phyloP scores from a whole-genome alignment of 2,888 invertebrate species.

The Leucozona laternaria region DNA sequence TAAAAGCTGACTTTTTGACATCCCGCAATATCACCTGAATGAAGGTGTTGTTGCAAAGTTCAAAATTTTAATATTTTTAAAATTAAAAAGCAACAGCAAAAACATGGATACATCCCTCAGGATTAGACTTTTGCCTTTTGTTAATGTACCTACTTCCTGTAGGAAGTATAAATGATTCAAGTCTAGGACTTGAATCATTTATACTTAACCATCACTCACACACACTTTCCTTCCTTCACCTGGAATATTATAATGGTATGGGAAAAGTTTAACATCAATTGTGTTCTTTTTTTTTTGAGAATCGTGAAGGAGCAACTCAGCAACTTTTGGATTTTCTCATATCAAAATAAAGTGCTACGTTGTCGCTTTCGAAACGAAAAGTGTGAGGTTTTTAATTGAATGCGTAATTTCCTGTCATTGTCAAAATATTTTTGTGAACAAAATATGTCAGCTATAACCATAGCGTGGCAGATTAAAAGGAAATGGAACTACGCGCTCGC shows the following conservation, averaged over 20 bases:
- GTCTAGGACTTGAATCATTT: constrained; percentile 39
- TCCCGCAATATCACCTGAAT: constrained; percentile 27
- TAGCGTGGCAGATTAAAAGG: not conserved
- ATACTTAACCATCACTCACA: not conserved
- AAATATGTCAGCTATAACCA: not conserved
- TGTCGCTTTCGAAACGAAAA: constrained; percentile 16
- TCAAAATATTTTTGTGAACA: not conserved
- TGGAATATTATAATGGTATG: not conserved
- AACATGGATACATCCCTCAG: constrained; percentile 26
- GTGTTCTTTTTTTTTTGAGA: not conserved
- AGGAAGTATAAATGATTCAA: too few relatives aligned
- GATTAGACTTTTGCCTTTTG: constrained; percentile 26
- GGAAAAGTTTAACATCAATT: constrained; percentile 10
- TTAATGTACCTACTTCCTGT: constrained; percentile 25
- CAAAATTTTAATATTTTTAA: constrained; percentile 41
- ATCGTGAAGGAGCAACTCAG: constrained; percentile 20
- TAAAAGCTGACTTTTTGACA: constrained; percentile 51
- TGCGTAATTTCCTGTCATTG: constrained; percentile 37
- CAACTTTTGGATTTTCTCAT: constrained; percentile 13
- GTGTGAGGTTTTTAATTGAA: constrained; percentile 37
- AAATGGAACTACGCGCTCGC: not conserved
- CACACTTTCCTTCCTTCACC: not conserved
- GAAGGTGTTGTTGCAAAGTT: constrained; percentile 6
- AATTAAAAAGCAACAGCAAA: constrained; percentile 27
- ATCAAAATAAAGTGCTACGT: constrained; percentile 8